Percentiles rank a stretch among this genome's conserved stretches.
Conservation (phyloP, 1,140 invertebrate species). For the Lepidostoma basale region DNA sequence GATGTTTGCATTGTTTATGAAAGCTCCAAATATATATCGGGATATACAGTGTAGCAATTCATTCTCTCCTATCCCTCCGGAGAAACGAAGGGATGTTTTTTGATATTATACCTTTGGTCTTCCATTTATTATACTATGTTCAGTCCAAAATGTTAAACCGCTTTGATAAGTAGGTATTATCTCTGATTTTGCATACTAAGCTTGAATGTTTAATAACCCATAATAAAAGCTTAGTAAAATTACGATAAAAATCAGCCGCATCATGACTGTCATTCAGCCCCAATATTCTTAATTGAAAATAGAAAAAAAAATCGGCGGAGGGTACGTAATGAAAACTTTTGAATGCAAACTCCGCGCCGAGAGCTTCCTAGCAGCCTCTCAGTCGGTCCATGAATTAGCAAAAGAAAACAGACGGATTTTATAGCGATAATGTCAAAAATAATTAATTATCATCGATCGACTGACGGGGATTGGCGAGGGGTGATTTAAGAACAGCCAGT, state of each 20-base stretch:
- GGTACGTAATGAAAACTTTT: slow-evolving; percentile 39
- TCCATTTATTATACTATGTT: too few species aligned
- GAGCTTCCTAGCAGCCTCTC: slow-evolving; percentile 49
- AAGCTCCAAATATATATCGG: too few species aligned
- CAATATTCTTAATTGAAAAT: slow-evolving; percentile 44
- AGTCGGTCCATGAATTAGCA: slow-evolving; percentile 62
- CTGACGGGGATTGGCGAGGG: slow-evolving; percentile 12
- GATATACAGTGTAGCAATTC: too few species aligned
- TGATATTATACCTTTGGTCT: too few species aligned
- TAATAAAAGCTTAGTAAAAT: slow-evolving; percentile 8
- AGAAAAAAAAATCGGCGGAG: slow-evolving; percentile 31
- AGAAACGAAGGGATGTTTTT: too few species aligned
- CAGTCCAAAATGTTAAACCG: too few species aligned
- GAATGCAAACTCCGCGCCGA: slow-evolving; percentile 40
- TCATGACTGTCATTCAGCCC: slow-evolving; percentile 40
- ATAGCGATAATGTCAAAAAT: slow-evolving; percentile 65
- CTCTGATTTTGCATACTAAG: not conserved
- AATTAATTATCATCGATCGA: slow-evolving; percentile 65
- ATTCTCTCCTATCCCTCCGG: too few species aligned
- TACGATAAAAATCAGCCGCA: slow-evolving; percentile 35
- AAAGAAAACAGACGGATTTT: slow-evolving; percentile 62
- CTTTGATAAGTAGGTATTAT: too few species aligned
- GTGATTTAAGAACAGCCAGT: slow-evolving; percentile 26
- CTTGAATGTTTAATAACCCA: slow-evolving; percentile 12
- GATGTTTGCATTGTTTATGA: too few species aligned